phyloP scores from a whole-genome alignment of 2,797 vertebrate species.

The Phalloptychus januarius region DNA sequence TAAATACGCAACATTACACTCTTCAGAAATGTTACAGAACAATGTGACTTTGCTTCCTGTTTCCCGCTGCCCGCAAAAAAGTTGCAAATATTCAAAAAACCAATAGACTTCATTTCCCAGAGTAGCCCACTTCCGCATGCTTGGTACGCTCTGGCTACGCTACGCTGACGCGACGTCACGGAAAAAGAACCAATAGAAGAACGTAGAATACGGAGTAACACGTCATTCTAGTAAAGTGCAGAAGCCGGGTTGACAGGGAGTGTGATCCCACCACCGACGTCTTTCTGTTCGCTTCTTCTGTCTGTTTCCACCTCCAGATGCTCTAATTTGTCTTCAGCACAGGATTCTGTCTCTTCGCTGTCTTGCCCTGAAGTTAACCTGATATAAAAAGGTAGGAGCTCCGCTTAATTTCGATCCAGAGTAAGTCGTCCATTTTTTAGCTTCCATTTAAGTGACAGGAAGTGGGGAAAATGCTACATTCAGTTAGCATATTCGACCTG shows the following conservation, averaged over 20 bases:
- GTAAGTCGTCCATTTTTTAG: slow-evolving; percentile 11
- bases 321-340: slow-evolving; percentile 33
- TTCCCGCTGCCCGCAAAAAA: neutral
- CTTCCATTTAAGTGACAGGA: slow-evolving; percentile 41
- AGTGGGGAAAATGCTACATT: slow-evolving; percentile 57
- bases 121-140: neutral
- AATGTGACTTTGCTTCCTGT: neutral
- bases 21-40: neutral
- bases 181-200: slow-evolving; percentile 63
- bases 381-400: slow-evolving; percentile 64
- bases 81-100: neutral
- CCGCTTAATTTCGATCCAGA: neutral
- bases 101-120: neutral
- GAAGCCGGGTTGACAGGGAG: slow-evolving; percentile 64
- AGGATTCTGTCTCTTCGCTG: slow-evolving; percentile 9
- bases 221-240: slow-evolving; percentile 71
- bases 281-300: slow-evolving; percentile 7
- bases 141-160: neutral
- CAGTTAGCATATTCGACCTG: slow-evolving; percentile 46
- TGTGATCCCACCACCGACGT: slow-evolving; percentile 30
- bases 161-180: slow-evolving; percentile 27
- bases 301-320: slow-evolving; percentile 44
- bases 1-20: neutral
- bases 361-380: slow-evolving; percentile 18
- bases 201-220: slow-evolving; percentile 69